A percentile compares a stretch with the other conserved stretches of the same genome.
Conservation (phyloP, 2,888 invertebrate species). For the Cheilosia urbana region DNA sequence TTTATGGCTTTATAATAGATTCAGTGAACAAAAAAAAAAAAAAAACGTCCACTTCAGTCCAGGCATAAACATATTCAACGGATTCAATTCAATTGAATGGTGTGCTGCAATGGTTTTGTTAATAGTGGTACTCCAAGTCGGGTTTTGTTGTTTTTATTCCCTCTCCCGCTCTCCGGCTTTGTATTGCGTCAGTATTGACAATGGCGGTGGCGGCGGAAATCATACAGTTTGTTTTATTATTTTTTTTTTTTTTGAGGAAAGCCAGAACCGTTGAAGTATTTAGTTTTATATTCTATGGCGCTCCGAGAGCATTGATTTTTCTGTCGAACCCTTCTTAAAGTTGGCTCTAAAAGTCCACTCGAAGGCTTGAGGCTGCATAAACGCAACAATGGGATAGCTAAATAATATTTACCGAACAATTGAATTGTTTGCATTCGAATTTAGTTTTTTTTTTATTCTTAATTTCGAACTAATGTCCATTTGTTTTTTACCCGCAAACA, state of each 20-base stretch:
- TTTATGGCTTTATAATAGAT: conserved; percentile 68
- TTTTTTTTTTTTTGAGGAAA: conserved; percentile 40
- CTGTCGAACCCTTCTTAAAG: conserved; percentile 28
- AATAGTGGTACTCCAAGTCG: conserved; percentile 66
- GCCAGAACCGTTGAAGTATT: conserved; percentile 51
- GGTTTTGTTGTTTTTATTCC: conserved; percentile 37
- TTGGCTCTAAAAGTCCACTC: conserved; percentile 27
- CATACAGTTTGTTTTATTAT: not conserved
- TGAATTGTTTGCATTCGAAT: conserved; percentile 37
- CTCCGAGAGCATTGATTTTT: conserved; percentile 14
- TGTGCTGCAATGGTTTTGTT: conserved; percentile 63
- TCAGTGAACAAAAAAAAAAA: conserved; percentile 38
- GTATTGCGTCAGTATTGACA: conserved; percentile 29
- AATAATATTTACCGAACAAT: conserved; percentile 42
- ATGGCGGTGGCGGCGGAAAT: conserved; percentile 50
- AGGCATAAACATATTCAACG: conserved; percentile 59
- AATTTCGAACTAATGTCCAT: not conserved
- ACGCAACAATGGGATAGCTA: conserved; percentile 10
- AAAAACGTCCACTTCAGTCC: conserved; percentile 59
- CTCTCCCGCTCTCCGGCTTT: not conserved
- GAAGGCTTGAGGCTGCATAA: not conserved
- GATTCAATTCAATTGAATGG: conserved; percentile 72
- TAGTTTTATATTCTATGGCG: conserved; percentile 38
- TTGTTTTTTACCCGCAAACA: conserved; percentile 37
- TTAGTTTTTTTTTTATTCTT: not conserved